Percentiles rank a stretch among this genome's conserved stretches.
Evolutionary conservation across 1,140 invertebrate genomes (phyloP).

Genomic region (Chlorops oryzae): DNA sequence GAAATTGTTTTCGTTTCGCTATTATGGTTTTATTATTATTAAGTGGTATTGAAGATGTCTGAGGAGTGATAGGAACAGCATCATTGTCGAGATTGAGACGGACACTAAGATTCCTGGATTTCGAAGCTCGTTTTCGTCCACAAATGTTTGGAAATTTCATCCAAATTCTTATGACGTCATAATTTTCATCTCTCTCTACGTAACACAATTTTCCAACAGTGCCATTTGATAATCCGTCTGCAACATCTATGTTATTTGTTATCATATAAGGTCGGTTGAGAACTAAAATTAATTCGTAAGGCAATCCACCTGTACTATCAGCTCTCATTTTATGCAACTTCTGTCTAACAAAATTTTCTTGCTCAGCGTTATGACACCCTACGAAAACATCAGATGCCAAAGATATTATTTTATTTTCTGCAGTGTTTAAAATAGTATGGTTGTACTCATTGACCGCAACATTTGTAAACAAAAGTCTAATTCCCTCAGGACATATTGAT

Average conservation of each 20-base stretch:
- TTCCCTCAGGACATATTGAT: no score
- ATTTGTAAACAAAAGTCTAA: no score
- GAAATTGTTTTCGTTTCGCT: conserved; percentile 36
- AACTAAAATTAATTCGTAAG: conserved; percentile 1
- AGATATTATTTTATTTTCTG: no score
- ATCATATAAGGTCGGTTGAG: not conserved
- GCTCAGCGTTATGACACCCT: no score
- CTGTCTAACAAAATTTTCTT: conserved; percentile 7
- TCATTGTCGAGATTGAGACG: not conserved
- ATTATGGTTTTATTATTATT: conserved; percentile 6
- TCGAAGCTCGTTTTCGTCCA: not conserved
- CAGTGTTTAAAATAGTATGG: no score
- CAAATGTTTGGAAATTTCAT: not conserved
- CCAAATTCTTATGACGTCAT: not conserved
- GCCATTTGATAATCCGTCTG: conserved; percentile 4
- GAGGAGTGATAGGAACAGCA: not conserved
- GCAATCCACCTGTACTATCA: not conserved
- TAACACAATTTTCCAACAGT: not conserved
- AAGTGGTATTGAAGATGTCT: not conserved
- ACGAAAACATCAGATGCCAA: no score
- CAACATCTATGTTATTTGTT: conserved; percentile 1
- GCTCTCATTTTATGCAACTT: conserved; percentile 1
- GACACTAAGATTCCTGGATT: not conserved
- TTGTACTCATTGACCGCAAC: no score
- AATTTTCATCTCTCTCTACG: not conserved